These are phyloP conservation scores for Ambastaia sidthimunki DNA, from an alignment of 2,797 vertebrate genomes.

Conservation along the genomic window DNA sequence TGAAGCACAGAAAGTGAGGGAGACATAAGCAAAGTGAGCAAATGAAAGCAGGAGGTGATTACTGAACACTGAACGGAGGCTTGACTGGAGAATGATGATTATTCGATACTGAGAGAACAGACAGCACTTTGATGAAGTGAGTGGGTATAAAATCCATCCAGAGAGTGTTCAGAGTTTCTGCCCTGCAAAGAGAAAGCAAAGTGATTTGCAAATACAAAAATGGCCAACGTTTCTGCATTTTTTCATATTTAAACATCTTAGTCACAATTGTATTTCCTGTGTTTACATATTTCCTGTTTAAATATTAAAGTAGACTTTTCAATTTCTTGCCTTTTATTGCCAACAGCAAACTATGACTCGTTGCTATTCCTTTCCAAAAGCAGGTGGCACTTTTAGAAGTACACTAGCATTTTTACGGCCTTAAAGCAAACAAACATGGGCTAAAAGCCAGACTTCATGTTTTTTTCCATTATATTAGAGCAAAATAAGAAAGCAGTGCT, in stretches of 20 bases:
- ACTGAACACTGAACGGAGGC: slow-evolving; percentile 52
- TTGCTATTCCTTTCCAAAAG: too few species aligned
- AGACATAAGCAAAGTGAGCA: slow-evolving; percentile 47
- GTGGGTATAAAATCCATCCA: slow-evolving; percentile 57
- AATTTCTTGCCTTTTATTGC: neutral
- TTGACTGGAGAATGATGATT: slow-evolving; percentile 56
- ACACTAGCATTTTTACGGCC: too few species aligned
- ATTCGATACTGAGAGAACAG: slow-evolving; percentile 47
- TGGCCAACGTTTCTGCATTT: neutral
- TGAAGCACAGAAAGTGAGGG: slow-evolving; percentile 6
- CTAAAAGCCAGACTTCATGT: neutral
- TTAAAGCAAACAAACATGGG: neutral
- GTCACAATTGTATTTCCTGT: neutral
- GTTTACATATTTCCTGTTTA: neutral
- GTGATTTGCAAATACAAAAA: slow-evolving; percentile 31
- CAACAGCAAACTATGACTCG: neutral
- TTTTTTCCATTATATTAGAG: neutral
- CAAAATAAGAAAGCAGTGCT: neutral
- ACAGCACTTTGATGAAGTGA: slow-evolving; percentile 55
- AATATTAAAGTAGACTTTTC: too few species aligned
- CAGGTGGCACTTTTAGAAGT: too few species aligned
- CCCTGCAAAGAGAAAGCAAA: slow-evolving; percentile 14
- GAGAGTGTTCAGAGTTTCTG: slow-evolving; percentile 15
- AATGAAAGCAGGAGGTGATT: slow-evolving; percentile 53
- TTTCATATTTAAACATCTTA: neutral